These are phyloP conservation scores for Drosophila nannoptera DNA, from an alignment of 1,140 invertebrate genomes.

Conservation along the genomic window DNA sequence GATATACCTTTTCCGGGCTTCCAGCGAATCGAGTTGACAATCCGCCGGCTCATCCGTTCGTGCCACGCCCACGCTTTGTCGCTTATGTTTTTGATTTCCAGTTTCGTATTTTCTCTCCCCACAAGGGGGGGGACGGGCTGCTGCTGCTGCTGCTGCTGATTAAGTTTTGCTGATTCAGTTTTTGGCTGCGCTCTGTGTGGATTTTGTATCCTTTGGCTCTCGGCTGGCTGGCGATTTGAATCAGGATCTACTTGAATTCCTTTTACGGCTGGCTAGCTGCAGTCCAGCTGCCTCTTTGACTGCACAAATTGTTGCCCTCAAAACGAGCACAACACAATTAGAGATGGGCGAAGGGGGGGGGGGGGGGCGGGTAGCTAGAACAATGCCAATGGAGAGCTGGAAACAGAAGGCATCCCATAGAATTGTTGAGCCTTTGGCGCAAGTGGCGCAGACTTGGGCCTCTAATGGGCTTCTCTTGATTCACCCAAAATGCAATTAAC, in stretches of 20 bases:
- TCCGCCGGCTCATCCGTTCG: conserved; percentile 15
- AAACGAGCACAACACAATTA: conserved; percentile 25
- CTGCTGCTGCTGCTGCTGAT: conserved; percentile 59
- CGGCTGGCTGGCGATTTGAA: conserved; percentile 3
- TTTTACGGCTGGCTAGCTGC: conserved; percentile 25
- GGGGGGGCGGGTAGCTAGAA: no score
- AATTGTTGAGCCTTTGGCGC: background rate
- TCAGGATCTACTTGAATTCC: conserved; percentile 17
- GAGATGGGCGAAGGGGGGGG: no score
- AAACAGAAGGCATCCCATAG: background rate
- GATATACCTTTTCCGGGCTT: conserved; percentile 28
- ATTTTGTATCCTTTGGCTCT: conserved; percentile 24
- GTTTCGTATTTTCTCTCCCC: background rate
- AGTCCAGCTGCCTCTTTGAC: background rate
- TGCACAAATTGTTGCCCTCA: conserved; percentile 27
- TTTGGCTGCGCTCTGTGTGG: conserved; percentile 6
- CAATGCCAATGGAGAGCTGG: background rate
- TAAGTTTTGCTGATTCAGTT: conserved; percentile 69
- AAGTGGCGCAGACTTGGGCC: no score
- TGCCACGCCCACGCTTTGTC: conserved; percentile 1
- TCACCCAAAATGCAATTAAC: no score
- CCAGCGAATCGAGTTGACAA: conserved; percentile 35
- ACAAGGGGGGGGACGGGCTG: no score
- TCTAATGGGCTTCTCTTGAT: no score
- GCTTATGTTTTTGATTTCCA: conserved; percentile 14